Percentiles rank a stretch among this genome's conserved stretches.
These are phyloP conservation scores for Puffinus mauretanicus DNA, from an alignment of 2,113 vertebrate genomes.

Conservation along the genomic window DNA sequence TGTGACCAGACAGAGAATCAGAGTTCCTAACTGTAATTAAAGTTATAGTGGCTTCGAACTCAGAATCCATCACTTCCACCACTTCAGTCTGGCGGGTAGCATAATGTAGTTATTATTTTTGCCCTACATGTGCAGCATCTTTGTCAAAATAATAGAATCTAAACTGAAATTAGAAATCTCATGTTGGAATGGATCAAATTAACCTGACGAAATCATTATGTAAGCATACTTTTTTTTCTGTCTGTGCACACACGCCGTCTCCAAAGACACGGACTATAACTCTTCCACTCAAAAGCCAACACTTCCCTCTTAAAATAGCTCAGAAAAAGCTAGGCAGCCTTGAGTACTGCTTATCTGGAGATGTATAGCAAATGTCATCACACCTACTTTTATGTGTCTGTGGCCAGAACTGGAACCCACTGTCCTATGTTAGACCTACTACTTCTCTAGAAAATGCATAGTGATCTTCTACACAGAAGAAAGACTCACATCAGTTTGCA, in stretches of 20 bases:
- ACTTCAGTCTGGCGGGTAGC: neutral
- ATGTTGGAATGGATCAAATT: neutral
- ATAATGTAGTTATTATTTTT: neutral
- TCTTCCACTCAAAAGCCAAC: neutral
- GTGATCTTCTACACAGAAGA: neutral
- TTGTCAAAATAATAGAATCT: neutral
- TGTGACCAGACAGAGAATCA: neutral
- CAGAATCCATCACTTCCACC: neutral
- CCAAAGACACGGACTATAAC: neutral
- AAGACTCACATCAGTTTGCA: neutral
- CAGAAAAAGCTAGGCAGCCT: neutral
- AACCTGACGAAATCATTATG: neutral
- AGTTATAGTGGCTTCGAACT: neutral
- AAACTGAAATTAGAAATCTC: neutral
- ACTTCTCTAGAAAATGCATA: neutral
- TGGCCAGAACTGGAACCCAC: neutral
- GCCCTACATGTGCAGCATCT: neutral
- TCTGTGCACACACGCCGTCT: accelerated
- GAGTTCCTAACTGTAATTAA: neutral
- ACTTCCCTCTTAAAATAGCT: neutral
- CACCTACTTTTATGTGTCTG: neutral
- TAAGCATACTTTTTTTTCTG: neutral
- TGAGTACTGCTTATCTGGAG: neutral
- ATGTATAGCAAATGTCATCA: neutral
- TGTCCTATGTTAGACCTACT: neutral